Percentiles rank a stretch among this genome's conserved stretches.
These are phyloP conservation scores for Dryas iulia DNA, from an alignment of 1,140 invertebrate genomes.

Conservation along the genomic window DNA sequence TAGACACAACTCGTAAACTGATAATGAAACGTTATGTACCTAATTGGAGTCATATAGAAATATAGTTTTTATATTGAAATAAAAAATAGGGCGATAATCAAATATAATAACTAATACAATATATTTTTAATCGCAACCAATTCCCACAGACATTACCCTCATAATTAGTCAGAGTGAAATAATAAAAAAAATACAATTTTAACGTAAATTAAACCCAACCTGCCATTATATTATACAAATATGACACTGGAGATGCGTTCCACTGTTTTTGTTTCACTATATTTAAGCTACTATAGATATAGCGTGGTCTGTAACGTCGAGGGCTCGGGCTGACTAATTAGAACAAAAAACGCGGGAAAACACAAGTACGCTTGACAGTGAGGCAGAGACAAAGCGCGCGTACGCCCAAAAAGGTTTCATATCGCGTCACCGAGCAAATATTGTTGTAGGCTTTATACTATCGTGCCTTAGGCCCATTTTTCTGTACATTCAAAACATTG, in stretches of 20 bases:
- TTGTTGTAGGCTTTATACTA: conserved; percentile 21
- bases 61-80: too few species aligned
- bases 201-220: background rate
- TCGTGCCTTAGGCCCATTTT: conserved; percentile 40
- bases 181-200: background rate
- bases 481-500: conserved; percentile 39
- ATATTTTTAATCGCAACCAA: background rate
- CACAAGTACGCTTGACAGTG: conserved; percentile 78
- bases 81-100: too few species aligned
- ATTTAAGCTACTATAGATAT: conserved; percentile 14
- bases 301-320: conserved; percentile 60
- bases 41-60: too few species aligned
- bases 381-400: conserved; percentile 75
- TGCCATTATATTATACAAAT: background rate
- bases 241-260: conserved; percentile 1
- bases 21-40: too few species aligned
- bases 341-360: conserved; percentile 80
- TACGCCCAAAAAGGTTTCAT: conserved; percentile 52
- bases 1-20: too few species aligned
- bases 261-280: conserved; percentile 15
- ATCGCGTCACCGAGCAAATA: conserved; percentile 17
- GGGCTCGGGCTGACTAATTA: conserved; percentile 75
- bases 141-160: background rate
- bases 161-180: background rate
- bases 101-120: too few species aligned